Percentiles rank a stretch among this genome's conserved stretches.
These are phyloP conservation scores for Tympanoctomys barrerae DNA, from an alignment of 2,797 vertebrate genomes.

Conservation along the genomic window DNA sequence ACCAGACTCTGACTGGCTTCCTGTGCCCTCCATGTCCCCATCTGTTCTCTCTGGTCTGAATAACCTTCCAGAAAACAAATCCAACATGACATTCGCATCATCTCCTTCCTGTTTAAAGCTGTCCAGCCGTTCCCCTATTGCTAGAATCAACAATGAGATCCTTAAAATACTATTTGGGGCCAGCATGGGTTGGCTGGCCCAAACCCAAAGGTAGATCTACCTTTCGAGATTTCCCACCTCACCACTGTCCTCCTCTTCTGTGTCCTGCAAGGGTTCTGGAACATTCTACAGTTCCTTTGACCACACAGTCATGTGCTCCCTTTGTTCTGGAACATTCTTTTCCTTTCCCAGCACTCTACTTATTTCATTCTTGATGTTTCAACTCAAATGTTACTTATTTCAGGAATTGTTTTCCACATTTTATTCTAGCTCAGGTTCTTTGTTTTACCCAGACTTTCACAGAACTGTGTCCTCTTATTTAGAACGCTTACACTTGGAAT, in stretches of 20 bases:
- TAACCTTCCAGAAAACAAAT: constrained; percentile 2
- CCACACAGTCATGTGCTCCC: not conserved
- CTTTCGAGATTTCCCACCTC: not conserved
- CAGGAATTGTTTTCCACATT: not conserved
- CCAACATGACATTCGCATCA: not conserved
- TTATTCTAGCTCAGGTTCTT: not conserved
- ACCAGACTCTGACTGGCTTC: not conserved
- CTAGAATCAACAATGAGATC: not conserved
- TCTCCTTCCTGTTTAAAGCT: not conserved
- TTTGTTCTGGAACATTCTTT: not conserved
- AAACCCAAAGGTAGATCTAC: too few species aligned
- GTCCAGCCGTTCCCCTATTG: not conserved
- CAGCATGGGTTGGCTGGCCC: not conserved
- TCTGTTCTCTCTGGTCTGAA: not conserved
- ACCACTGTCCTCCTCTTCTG: too few species aligned
- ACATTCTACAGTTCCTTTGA: not conserved
- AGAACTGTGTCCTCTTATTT: not conserved
- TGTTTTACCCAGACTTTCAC: not conserved
- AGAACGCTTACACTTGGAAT: not conserved
- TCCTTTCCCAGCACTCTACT: not conserved
- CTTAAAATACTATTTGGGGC: not conserved
- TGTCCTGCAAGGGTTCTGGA: not conserved
- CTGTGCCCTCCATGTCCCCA: too few species aligned
- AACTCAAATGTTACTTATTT: not conserved
- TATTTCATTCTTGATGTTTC: not conserved